These are phyloP conservation scores for Cryptocephalus primarius DNA, from an alignment of 2,888 invertebrate genomes.

Conservation along the genomic window DNA sequence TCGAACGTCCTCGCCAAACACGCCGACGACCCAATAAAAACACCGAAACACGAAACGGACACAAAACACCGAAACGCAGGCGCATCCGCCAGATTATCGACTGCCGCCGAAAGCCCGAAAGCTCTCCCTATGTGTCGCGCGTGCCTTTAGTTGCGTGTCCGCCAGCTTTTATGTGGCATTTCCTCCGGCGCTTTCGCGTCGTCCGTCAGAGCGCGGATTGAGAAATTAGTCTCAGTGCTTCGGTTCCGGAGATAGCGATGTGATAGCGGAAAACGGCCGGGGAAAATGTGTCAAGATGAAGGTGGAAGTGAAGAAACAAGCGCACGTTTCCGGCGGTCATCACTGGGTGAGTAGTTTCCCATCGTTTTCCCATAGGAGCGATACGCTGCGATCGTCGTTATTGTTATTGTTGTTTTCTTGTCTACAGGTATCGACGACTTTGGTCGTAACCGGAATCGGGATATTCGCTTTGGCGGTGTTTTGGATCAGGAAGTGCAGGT, in stretches of 20 bases:
- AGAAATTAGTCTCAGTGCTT: neutral
- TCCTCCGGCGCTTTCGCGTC: constrained; percentile 14
- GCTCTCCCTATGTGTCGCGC: constrained; percentile 9
- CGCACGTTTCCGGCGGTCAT: constrained; percentile 15
- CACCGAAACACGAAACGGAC: neutral
- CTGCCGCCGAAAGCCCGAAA: constrained; percentile 12
- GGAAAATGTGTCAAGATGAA: constrained; percentile 23
- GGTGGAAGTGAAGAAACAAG: constrained; percentile 15
- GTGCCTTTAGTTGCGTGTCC: constrained; percentile 7
- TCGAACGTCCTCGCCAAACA: too few species aligned
- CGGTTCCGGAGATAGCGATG: neutral
- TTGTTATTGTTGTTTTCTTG: neutral
- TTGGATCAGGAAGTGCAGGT: constrained; percentile 42
- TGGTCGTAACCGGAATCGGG: constrained; percentile 35
- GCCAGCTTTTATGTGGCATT: constrained; percentile 15
- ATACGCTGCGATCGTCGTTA: neutral
- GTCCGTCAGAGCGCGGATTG: constrained; percentile 3
- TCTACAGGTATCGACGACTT: constrained; percentile 33
- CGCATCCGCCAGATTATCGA: constrained; percentile 21
- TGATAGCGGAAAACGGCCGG: neutral
- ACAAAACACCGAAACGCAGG: constrained; percentile 8
- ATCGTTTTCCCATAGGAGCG: neutral
- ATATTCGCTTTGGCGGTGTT: constrained; percentile 37
- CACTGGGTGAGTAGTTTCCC: constrained; percentile 19
- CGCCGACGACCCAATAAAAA: too few species aligned